phyloP scores from a whole-genome alignment of 2,797 vertebrate species.

The Melanotaenia boesemani region DNA sequence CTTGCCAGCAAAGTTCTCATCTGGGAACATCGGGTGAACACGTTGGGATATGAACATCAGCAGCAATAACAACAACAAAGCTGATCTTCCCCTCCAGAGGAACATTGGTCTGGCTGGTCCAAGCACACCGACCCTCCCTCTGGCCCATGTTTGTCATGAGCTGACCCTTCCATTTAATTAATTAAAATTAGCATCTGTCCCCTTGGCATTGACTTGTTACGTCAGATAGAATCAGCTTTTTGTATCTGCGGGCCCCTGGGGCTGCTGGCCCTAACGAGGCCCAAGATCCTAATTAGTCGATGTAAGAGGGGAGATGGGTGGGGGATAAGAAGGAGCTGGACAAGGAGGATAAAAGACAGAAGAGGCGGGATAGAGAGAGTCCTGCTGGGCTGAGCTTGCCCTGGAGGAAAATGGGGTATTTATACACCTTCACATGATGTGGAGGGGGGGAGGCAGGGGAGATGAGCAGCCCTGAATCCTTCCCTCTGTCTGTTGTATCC shows the following conservation, averaged over 20 bases:
- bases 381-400: constrained; percentile 79
- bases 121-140: constrained; percentile 60
- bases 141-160: constrained; percentile 78
- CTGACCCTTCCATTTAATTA: constrained; percentile 86
- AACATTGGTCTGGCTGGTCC: constrained; percentile 56
- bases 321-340: constrained; percentile 52
- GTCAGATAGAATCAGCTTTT: constrained; percentile 87
- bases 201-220: constrained; percentile 87
- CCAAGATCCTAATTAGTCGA: constrained; percentile 85
- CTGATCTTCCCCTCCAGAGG: constrained; percentile 57
- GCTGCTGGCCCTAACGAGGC: constrained; percentile 81
- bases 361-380: constrained; percentile 50
- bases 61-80: constrained; percentile 36
- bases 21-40: constrained; percentile 9
- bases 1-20: constrained; percentile 59
- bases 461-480: constrained; percentile 61
- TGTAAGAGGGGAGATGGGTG: constrained; percentile 49
- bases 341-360: constrained; percentile 48
- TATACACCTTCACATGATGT: constrained; percentile 78
- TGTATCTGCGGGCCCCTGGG: constrained; percentile 72
- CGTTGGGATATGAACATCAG: constrained; percentile 57
- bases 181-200: constrained; percentile 88
- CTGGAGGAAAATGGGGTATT: constrained; percentile 72
- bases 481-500: constrained; percentile 45
- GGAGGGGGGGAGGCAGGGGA: constrained; percentile 34